Base-by-base conservation (phyloP, 1,140 invertebrate species). In the Microplitis mediator region DNA sequence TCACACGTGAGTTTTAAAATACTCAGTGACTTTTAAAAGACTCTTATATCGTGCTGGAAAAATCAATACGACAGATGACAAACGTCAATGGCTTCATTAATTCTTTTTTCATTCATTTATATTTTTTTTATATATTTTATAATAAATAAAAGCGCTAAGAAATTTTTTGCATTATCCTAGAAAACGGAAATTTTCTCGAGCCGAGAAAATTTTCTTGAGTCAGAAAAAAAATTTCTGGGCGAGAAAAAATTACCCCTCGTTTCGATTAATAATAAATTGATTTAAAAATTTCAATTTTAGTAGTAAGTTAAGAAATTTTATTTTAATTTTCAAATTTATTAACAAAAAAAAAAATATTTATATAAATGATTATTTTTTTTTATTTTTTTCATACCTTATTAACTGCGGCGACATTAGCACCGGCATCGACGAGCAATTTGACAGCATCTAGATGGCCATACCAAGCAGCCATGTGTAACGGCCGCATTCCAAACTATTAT, bases 401-500 rank as follows among this genome's bases (percentile, higher is more conserved):
- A 60, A 91, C 89, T 73, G 92, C 91, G 54, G 90, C 90, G 13
- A 93, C 89, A 77, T 90, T 93, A 67, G 93, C 93, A 14, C 93
- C 94, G 6, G 90, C 90, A 74, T 92, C 91, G 62, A 95, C 91
- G 45, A 95, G 88, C 73, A 92, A 86, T 82, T 92, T 90, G 9
- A 95, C 91, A 4, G 92, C 92, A 34, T 92, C 90, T 9, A 90
- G 87, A 77, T 95, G 93, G 4, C 94, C 94, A 81, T 94, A 93
- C 91, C 92, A 94, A 1, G 93, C 92, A 8, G 93, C 92, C 93
- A 95, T 95, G 70, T 94, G 87, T 13, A 95, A 84, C 0, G 94
- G 92, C 58, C 92, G 88, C 93, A 95, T 95, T 54, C 93, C 94
- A 81, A 93, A 94, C 93, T 95, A 86, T 62, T 51, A 45, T 36